phyloP scores from a whole-genome alignment of 2,797 vertebrate genomes.

The Urocyon cinereoargenteus region DNA sequence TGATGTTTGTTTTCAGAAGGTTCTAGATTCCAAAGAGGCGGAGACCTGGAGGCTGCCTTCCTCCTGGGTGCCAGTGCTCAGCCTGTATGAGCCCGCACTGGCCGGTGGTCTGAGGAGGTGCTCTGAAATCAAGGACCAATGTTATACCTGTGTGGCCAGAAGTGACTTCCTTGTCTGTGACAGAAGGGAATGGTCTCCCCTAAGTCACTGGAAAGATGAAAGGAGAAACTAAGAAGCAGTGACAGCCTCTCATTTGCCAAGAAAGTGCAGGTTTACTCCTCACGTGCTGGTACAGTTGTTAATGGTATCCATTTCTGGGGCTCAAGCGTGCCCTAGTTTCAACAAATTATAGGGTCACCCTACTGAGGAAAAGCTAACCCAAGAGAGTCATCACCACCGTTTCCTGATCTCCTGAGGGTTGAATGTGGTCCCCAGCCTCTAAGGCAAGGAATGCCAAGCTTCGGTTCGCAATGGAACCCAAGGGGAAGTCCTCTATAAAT shows the following conservation, averaged over 20 bases:
- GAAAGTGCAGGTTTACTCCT: background rate
- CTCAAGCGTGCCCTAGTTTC: background rate
- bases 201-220: background rate
- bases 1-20: background rate
- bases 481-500: rapidly evolving
- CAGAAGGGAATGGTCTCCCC: background rate
- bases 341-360: background rate
- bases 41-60: background rate
- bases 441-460: background rate
- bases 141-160: background rate
- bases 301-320: background rate
- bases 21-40: background rate
- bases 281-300: rapidly evolving
- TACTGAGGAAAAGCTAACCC: background rate
- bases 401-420: background rate
- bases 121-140: background rate
- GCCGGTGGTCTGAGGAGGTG: background rate
- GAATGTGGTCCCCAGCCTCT: background rate
- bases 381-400: too few relatives aligned
- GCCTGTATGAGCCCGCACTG: rapidly evolving
- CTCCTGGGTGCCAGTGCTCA: rapidly evolving
- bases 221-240: background rate
- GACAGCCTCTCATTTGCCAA: background rate
- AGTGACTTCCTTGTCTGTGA: background rate
- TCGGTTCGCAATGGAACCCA: background rate